Percentiles rank a stretch among this genome's conserved stretches.
Conservation (phyloP, 2,113 vertebrate species). For the Xenus cinereus region DNA sequence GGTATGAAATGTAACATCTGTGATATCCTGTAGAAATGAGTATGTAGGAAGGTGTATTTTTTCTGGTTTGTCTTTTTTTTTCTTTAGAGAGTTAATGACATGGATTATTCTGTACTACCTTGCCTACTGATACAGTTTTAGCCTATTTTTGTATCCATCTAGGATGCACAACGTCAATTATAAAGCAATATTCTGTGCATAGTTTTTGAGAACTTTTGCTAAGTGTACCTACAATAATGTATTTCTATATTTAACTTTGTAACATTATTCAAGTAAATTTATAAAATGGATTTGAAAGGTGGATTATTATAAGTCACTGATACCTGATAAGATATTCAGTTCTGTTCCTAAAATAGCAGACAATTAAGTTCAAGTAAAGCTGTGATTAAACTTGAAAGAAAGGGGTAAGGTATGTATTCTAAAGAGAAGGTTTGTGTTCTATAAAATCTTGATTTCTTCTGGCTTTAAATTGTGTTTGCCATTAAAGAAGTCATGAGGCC, state of each 20-base stretch:
- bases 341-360: background rate
- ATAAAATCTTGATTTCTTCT: background rate
- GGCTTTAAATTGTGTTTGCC: background rate
- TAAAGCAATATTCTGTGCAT: background rate
- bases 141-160: background rate
- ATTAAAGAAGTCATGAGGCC: background rate
- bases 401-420: background rate
- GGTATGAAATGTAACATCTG: slow-evolving; percentile 74
- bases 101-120: background rate
- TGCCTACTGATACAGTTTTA: background rate
- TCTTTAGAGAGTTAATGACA: background rate
- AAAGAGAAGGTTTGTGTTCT: background rate
- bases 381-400: background rate
- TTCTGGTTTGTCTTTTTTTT: background rate
- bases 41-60: background rate
- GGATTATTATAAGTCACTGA: background rate
- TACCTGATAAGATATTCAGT: background rate
- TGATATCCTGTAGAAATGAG: background rate
- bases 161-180: background rate
- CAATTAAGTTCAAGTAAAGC: background rate
- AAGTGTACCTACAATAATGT: background rate
- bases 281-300: background rate
- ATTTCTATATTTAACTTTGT: background rate
- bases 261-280: background rate
- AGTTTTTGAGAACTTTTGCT: background rate